Percentiles rank a stretch among this genome's conserved stretches.
These are phyloP conservation scores for Megaceryle alcyon DNA, from an alignment of 2,797 vertebrate species.

Conservation along the genomic window DNA sequence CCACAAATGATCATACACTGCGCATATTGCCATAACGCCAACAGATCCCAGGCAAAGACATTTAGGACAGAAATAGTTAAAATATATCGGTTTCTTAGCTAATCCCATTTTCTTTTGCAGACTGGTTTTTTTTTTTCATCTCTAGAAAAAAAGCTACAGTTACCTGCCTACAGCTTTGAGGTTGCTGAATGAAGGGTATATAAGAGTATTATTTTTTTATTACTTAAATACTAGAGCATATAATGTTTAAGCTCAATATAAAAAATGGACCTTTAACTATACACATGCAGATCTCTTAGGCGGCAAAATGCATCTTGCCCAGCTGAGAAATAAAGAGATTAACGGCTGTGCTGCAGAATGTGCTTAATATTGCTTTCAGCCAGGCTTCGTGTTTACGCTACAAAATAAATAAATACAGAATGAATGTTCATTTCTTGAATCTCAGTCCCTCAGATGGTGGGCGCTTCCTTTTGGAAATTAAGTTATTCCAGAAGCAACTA, in stretches of 20 bases:
- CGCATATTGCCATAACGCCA: neutral
- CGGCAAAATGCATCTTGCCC: slow-evolving; percentile 31
- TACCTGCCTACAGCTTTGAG: neutral
- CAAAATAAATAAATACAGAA: neutral
- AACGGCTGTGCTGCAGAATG: slow-evolving; percentile 20
- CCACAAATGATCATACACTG: neutral
- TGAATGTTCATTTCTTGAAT: slow-evolving; percentile 23
- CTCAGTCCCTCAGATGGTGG: slow-evolving; percentile 59
- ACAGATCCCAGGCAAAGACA: neutral
- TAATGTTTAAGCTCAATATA: neutral
- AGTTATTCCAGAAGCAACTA: slow-evolving; percentile 72
- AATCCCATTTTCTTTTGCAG: neutral
- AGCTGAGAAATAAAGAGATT: neutral
- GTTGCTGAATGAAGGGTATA: neutral
- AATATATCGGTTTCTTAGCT: neutral
- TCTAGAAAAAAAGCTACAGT: neutral
- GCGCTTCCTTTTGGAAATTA: slow-evolving; percentile 60
- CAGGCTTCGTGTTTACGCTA: slow-evolving; percentile 6
- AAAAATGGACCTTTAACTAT: neutral
- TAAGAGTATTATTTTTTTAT: neutral
- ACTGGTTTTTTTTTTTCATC: neutral
- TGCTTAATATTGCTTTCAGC: slow-evolving; percentile 4
- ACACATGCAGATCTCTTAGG: neutral
- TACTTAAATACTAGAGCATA: neutral
- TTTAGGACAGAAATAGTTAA: neutral